Base-by-base conservation (phyloP, 1,140 invertebrate genomes). In the Zaprionus inermis region DNA sequence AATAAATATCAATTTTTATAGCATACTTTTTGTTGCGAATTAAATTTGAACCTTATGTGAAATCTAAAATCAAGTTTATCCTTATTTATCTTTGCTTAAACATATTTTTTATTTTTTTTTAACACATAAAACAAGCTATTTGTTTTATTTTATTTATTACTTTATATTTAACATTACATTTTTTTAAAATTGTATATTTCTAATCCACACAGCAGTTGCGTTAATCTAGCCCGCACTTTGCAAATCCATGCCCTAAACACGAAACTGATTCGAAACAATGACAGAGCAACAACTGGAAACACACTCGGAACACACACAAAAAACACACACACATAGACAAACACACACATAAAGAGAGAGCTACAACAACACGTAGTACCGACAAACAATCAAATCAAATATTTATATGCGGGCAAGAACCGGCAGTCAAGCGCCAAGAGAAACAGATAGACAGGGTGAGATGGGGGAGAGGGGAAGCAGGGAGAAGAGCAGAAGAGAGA, bases 301-400 rank as follows among this genome's bases (percentile, higher is more conserved):
- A 52, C 16, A 46, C 16, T 44, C n/a, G 6, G 9, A 44, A 59
- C 51, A 55, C 57, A 59, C 44, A 65, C 54, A n/a, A n/a, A n/a
- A n/a, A n/a, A 52, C 6, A 38, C 20, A 28, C 14, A 44, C 24
- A 16, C 2, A 49, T 11, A 57, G 1, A 20, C 14, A 56, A 14
- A 55, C 30, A 54, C 34, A 51, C n/a, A 46, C 7, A 32, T n/a
- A 51, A 11, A 49, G 28, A 18, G 0, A 51, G 11, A 58, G 2
- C 4, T 5, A 59, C 24, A 57, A 22, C 32, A 14, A 68, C 54
- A 69, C 38, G 30, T 51, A 44, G 54, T 57, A 32, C 60, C 30
- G 30, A 70, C 60, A 78, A 69, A 83, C 81, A 83, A 84, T 83
- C 74, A 85, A 84, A 86, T 85, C 78, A 85, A 85, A 85, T 85